Evolutionary conservation across 2,797 vertebrate species (phyloP).

Genomic region (Enteromius paludinosus): DNA sequence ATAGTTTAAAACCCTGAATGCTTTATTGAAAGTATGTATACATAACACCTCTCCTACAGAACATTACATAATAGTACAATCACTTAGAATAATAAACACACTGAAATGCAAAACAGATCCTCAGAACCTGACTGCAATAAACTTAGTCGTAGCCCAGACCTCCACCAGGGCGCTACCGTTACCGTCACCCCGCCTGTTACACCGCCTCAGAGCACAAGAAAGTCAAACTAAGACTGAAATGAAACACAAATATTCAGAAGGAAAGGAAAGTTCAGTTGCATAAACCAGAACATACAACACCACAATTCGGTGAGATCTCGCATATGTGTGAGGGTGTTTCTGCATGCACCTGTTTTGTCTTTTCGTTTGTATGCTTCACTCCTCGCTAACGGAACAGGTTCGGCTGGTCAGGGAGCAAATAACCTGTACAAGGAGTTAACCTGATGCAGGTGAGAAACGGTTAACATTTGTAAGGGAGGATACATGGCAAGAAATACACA

Average conservation of each 20-base stretch:
- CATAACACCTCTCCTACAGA: constrained; percentile 85
- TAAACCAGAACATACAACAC: constrained; percentile 66
- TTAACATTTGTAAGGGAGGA: constrained; percentile 49
- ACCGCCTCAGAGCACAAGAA: constrained; percentile 60
- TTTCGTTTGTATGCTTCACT: constrained; percentile 44
- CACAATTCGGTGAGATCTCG: constrained; percentile 61
- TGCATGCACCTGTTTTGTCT: constrained; percentile 27
- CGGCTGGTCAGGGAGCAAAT: constrained; percentile 61
- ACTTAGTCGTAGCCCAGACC: constrained; percentile 46
- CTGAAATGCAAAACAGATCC: constrained; percentile 75
- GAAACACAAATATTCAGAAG: constrained; percentile 60
- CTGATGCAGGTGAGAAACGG: constrained; percentile 61
- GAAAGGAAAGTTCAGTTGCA: constrained; percentile 60
- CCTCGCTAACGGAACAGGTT: constrained; percentile 57
- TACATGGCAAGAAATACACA: constrained; percentile 73
- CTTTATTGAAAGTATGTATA: constrained; percentile 90
- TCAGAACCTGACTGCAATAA: constrained; percentile 69
- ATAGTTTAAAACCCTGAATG: constrained; percentile 81
- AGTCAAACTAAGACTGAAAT: constrained; percentile 60
- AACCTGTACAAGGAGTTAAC: constrained; percentile 61
- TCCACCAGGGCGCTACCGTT: constrained; percentile 48
- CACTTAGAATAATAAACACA: constrained; percentile 81
- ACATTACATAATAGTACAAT: constrained; percentile 85
- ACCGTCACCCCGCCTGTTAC: constrained; percentile 36
- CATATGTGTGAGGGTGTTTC: constrained; percentile 54